Percentiles rank a stretch among this genome's conserved stretches.
These are phyloP conservation scores for Parascotia fuliginaria DNA, from an alignment of 2,888 invertebrate genomes.

Conservation along the genomic window DNA sequence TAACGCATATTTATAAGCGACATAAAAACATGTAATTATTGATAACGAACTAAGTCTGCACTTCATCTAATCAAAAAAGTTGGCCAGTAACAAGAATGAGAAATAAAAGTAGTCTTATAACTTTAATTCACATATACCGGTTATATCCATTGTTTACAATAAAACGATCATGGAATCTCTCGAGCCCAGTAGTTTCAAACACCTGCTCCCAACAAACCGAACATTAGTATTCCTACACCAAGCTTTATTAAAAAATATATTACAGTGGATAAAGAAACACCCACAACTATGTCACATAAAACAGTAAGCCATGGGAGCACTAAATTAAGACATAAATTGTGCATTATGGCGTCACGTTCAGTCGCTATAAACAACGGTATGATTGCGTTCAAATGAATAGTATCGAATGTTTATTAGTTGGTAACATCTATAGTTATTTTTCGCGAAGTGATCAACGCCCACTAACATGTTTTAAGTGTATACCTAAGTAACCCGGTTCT, in stretches of 20 bases:
- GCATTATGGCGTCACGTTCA: slow-evolving; percentile 28
- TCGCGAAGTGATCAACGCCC: slow-evolving; percentile 18
- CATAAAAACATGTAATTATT: no score
- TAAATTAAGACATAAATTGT: slow-evolving; percentile 52
- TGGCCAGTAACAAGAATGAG: no score
- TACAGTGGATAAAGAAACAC: slow-evolving; percentile 12
- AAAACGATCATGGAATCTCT: background rate
- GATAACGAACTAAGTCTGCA: no score
- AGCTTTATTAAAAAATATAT: slow-evolving; percentile 3
- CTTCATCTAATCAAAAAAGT: no score
- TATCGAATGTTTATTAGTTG: slow-evolving; percentile 26
- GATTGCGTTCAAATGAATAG: slow-evolving; percentile 31
- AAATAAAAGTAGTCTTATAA: no score
- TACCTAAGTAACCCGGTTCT: slow-evolving; percentile 8
- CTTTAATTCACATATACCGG: no score
- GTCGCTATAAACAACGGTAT: slow-evolving; percentile 41
- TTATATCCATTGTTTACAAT: no score
- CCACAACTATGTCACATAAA: slow-evolving; percentile 34
- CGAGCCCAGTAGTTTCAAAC: background rate
- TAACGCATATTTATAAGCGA: no score
- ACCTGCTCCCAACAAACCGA: background rate
- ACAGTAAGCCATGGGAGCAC: slow-evolving; percentile 39
- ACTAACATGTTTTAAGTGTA: slow-evolving; percentile 14
- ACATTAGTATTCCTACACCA: background rate
- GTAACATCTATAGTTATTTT: slow-evolving; percentile 8